A percentile compares a stretch with the other conserved stretches of the same genome.
Conservation (phyloP, 2,888 invertebrate species). For the Oegoconia quadripuncta region DNA sequence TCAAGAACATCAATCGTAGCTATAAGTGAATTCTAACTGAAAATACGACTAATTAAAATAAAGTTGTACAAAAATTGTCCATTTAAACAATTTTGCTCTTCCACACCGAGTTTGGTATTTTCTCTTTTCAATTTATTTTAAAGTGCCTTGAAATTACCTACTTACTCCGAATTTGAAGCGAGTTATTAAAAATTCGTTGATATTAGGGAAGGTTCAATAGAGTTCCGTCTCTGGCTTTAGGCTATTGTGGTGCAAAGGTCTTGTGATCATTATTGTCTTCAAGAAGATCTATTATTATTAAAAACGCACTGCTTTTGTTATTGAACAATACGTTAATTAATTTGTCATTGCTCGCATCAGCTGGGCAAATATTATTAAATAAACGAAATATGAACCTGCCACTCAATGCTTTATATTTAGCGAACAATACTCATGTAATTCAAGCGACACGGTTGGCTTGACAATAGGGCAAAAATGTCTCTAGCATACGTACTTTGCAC, state of each 20-base stretch:
- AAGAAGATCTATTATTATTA: constrained; percentile 1
- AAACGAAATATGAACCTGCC: constrained; percentile 45
- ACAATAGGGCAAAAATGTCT: constrained; percentile 22
- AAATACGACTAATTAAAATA: not conserved
- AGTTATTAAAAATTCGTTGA: too few relatives aligned
- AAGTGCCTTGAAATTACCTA: not conserved
- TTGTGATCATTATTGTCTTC: not conserved
- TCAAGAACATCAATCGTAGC: not conserved
- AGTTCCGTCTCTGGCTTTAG: too few relatives aligned
- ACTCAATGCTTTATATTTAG: constrained; percentile 34
- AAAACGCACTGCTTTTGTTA: constrained; percentile 29
- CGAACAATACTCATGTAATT: constrained; percentile 32
- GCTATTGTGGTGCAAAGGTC: not conserved
- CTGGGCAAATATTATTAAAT: constrained; percentile 39
- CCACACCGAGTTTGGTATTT: too few relatives aligned
- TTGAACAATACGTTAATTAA: constrained; percentile 51
- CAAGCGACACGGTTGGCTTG: constrained; percentile 31
- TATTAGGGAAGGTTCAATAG: too few relatives aligned
- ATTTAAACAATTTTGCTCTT: not conserved
- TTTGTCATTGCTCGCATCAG: constrained; percentile 39
- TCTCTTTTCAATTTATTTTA: too few relatives aligned
- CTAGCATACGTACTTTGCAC: too few relatives aligned
- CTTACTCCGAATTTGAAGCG: not conserved
- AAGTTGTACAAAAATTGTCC: not conserved
- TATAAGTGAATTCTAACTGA: not conserved